Conservation (phyloP, 2,797 vertebrate genomes). For the Myoxocephalus aenaeus region DNA sequence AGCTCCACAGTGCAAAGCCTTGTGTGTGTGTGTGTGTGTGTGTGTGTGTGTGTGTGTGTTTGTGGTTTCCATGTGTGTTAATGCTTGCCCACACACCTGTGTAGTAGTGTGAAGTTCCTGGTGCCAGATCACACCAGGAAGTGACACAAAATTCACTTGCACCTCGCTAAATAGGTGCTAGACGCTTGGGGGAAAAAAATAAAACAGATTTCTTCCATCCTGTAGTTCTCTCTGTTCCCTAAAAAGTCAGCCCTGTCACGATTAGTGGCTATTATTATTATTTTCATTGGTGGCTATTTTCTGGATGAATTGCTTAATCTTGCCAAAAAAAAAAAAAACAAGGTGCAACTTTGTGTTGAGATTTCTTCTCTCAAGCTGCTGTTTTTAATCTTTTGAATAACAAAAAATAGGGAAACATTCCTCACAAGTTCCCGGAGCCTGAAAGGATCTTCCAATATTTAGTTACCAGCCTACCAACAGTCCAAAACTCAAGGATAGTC, state of each 20-base stretch:
- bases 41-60: neutral
- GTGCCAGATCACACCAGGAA: neutral
- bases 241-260: neutral
- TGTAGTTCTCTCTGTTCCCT: neutral
- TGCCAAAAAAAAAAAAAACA: neutral
- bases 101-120: neutral
- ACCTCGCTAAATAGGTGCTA: neutral
- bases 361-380: neutral
- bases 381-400: conserved; percentile 3
- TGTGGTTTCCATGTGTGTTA: neutral
- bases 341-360: neutral
- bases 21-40: neutral
- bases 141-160: neutral
- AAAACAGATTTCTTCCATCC: neutral
- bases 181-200: neutral
- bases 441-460: neutral
- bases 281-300: neutral
- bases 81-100: neutral
- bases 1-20: neutral
- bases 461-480: neutral
- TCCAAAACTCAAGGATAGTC: neutral
- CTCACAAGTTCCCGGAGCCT: neutral
- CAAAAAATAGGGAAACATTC: neutral
- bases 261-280: neutral
- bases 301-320: neutral